These are phyloP conservation scores for Neoitamus cyanurus DNA, from an alignment of 2,888 invertebrate species.

Conservation along the genomic window DNA sequence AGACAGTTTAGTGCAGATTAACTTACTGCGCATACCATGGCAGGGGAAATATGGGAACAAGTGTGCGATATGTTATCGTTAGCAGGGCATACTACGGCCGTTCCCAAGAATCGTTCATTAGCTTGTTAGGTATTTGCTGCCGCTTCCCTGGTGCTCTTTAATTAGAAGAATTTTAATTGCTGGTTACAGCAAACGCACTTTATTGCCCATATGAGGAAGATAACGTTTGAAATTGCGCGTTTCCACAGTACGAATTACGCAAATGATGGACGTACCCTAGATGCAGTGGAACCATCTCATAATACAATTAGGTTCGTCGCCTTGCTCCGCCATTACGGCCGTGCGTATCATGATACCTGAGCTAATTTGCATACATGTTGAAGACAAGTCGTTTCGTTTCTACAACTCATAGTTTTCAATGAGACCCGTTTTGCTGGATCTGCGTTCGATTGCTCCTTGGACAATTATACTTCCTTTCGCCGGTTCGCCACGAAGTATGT, in stretches of 20 bases:
- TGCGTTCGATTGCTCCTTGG: not conserved
- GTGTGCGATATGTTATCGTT: no score
- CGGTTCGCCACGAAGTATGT: not conserved
- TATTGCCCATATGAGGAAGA: not conserved
- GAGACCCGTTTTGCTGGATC: not conserved
- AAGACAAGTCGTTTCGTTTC: not conserved
- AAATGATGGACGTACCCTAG: not conserved
- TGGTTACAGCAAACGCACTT: not conserved
- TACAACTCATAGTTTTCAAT: constrained; percentile 21
- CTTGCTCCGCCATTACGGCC: not conserved
- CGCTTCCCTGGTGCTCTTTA: not conserved
- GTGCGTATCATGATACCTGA: not conserved
- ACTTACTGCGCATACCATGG: no score
- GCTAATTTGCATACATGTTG: constrained; percentile 21
- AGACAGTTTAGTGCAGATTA: no score
- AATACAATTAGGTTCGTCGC: constrained; percentile 6
- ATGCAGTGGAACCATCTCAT: not conserved
- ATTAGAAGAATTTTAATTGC: not conserved
- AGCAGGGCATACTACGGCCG: no score
- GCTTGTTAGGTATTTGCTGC: not conserved
- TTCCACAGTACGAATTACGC: not conserved
- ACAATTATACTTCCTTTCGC: not conserved
- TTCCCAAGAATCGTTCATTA: no score
- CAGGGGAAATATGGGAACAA: no score
- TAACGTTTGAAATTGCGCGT: not conserved